These are phyloP conservation scores for Drosophila cardini DNA, from an alignment of 1,140 invertebrate genomes.

Conservation along the genomic window DNA sequence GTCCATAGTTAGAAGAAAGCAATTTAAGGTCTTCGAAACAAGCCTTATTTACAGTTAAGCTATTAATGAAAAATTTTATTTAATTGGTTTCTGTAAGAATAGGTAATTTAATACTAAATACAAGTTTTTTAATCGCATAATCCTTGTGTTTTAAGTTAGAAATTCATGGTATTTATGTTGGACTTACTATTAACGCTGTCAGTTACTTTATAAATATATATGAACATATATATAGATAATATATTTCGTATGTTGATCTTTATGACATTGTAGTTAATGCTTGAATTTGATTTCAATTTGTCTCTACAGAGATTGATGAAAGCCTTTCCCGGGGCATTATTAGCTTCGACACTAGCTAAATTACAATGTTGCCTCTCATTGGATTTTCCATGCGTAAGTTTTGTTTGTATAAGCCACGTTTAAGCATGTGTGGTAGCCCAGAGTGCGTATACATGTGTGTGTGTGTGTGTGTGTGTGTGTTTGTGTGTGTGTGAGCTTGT, in stretches of 20 bases:
- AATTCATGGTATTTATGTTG: too few relatives aligned
- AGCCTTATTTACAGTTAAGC: too few relatives aligned
- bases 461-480: constrained; percentile 31
- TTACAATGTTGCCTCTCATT: constrained; percentile 27
- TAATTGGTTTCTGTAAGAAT: not conserved
- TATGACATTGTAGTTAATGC: constrained; percentile 14
- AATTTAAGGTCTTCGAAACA: too few relatives aligned
- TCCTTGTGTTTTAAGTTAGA: too few relatives aligned
- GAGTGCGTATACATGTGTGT: constrained; percentile 8
- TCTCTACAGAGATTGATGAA: constrained; percentile 34
- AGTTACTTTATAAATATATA: too few relatives aligned
- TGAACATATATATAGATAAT: not conserved
- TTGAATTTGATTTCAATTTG: constrained; percentile 28
- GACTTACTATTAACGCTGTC: too few relatives aligned
- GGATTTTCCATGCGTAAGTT: constrained; percentile 73
- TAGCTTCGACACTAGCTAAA: constrained; percentile 45
- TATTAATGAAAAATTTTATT: not conserved
- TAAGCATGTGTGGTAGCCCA: constrained; percentile 59
- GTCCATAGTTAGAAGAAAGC: too few relatives aligned
- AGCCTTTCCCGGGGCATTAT: constrained; percentile 39
- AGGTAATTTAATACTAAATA: too few relatives aligned
- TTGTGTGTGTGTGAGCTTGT: constrained; percentile 20
- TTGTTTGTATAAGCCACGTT: constrained; percentile 70
- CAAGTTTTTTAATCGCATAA: too few relatives aligned
- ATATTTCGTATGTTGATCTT: constrained; percentile 13